Evolutionary conservation across 2,888 invertebrate genomes (phyloP).

Genomic region (Andrena haemorrhoa): DNA sequence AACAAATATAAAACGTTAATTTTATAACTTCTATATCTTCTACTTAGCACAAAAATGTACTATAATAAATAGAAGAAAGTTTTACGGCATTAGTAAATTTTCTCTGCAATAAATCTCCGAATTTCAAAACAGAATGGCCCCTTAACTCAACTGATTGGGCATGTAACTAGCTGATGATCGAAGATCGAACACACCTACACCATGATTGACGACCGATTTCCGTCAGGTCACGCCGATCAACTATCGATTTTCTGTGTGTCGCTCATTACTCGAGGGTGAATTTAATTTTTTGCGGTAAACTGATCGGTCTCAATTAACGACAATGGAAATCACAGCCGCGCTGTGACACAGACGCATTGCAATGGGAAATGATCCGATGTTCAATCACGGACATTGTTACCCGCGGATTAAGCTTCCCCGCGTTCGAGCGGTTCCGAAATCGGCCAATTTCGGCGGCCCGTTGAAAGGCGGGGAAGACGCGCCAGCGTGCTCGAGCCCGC

Average conservation of each 20-base stretch:
- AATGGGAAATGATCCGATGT: neutral
- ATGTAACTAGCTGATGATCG: neutral
- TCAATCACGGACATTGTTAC: neutral
- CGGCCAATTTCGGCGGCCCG: neutral
- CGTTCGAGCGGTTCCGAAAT: neutral
- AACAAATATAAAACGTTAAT: no score
- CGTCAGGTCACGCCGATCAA: neutral
- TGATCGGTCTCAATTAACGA: slow-evolving; percentile 11
- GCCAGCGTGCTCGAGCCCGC: neutral
- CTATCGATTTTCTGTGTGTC: neutral
- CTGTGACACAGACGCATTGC: neutral
- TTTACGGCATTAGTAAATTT: no score
- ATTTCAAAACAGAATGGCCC: no score
- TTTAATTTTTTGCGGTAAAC: neutral
- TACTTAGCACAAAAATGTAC: no score
- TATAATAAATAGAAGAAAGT: no score
- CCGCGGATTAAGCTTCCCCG: neutral
- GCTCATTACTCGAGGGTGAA: neutral
- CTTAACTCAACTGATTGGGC: no score
- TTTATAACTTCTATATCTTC: no score
- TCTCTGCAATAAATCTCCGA: no score
- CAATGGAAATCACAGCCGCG: neutral
- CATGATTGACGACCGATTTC: neutral
- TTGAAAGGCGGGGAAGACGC: neutral
- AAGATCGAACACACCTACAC: neutral